These are phyloP conservation scores for Ectemnius continuus DNA, from an alignment of 2,888 invertebrate species.

Conservation along the genomic window DNA sequence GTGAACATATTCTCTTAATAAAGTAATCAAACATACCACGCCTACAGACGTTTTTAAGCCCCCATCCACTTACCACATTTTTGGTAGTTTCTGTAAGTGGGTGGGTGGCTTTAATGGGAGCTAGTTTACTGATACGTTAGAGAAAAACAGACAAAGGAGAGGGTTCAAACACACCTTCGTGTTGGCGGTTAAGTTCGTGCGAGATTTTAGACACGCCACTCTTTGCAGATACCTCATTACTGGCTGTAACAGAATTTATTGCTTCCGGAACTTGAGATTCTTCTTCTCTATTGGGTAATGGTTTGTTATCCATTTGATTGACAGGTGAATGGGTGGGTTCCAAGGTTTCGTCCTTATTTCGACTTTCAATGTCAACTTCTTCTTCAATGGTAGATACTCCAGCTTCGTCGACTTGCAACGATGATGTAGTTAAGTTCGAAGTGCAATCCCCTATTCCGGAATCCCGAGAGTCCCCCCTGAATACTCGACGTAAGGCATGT, in stretches of 20 bases:
- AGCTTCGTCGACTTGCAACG: slow-evolving; percentile 54
- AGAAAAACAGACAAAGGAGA: not conserved
- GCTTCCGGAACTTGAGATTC: slow-evolving; percentile 5
- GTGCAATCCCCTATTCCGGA: slow-evolving; percentile 58
- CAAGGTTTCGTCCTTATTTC: slow-evolving; percentile 20
- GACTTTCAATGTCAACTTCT: slow-evolving; percentile 43
- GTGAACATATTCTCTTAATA: slow-evolving; percentile 6
- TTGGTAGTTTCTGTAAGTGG: too few species aligned
- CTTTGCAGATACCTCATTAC: slow-evolving; percentile 38
- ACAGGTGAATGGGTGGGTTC: slow-evolving; percentile 3
- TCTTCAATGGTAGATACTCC: slow-evolving; percentile 55
- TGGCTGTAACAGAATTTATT: slow-evolving; percentile 24
- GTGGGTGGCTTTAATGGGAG: not conserved
- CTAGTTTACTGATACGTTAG: not conserved
- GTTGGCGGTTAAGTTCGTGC: slow-evolving; percentile 51
- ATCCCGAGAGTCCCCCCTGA: slow-evolving; percentile 56
- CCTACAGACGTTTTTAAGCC: too few species aligned
- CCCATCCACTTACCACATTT: too few species aligned
- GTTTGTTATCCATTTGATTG: not conserved
- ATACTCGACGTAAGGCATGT: slow-evolving; percentile 34
- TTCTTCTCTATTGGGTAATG: not conserved
- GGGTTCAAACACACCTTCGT: slow-evolving; percentile 54
- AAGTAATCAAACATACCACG: too few species aligned
- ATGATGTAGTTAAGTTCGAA: slow-evolving; percentile 43
- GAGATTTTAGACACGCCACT: slow-evolving; percentile 53